A percentile compares a stretch with the other conserved stretches of the same genome.
Evolutionary conservation across 1,140 invertebrate species (phyloP).

Genomic region (Orussus abietinus): DNA sequence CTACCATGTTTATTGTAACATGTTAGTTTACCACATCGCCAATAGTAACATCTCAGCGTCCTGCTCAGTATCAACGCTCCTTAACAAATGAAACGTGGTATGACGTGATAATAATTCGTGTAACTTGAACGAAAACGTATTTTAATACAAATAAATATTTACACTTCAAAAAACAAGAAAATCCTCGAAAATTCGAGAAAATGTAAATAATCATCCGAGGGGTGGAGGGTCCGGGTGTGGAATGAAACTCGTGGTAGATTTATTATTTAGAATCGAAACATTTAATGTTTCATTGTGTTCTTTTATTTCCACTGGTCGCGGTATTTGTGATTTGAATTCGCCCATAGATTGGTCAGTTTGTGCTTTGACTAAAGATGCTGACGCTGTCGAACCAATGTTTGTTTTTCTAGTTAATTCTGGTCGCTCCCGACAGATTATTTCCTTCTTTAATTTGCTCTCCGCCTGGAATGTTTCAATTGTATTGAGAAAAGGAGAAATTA

Average conservation of each 20-base stretch:
- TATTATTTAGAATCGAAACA: conserved; percentile 9
- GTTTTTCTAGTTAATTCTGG: conserved; percentile 13
- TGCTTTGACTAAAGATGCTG: conserved; percentile 17
- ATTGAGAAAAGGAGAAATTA: no score
- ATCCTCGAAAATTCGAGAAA: background rate
- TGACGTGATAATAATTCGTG: background rate
- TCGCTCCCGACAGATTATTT: background rate
- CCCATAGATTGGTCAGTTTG: conserved; percentile 12
- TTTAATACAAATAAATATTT: background rate
- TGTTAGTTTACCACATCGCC: no score
- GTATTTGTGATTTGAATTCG: conserved; percentile 9
- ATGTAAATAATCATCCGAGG: background rate
- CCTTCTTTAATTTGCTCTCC: background rate
- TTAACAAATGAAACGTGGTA: no score
- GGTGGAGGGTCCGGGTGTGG: no score
- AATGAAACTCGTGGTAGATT: background rate
- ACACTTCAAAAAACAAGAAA: background rate
- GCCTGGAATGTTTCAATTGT: background rate
- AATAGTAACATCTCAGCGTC: no score
- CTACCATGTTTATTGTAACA: no score
- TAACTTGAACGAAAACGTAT: background rate
- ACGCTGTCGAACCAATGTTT: conserved; percentile 25
- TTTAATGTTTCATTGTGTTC: conserved; percentile 11
- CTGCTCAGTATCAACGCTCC: no score
- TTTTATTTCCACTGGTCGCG: conserved; percentile 14